Conservation (phyloP, 2,888 invertebrate genomes). For the Alitta virens region DNA sequence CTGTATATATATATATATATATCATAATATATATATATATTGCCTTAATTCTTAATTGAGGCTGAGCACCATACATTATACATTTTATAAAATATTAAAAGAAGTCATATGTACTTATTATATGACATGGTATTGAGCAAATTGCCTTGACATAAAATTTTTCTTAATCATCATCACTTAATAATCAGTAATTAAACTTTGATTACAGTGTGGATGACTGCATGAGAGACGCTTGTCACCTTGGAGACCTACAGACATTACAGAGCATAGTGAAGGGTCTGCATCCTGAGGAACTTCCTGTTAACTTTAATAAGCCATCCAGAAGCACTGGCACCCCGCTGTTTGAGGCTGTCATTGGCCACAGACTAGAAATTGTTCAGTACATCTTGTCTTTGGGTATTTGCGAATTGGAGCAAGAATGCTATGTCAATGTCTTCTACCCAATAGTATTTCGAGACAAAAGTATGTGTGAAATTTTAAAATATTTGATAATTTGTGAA, state of each 20-base stretch:
- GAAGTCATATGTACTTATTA: too few relatives aligned
- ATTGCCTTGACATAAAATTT: too few relatives aligned
- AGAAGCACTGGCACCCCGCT: slow-evolving; percentile 20
- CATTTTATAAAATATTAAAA: too few relatives aligned
- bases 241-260: slow-evolving; percentile 17
- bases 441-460: slow-evolving; percentile 24
- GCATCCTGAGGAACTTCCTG: neutral
- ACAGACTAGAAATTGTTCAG: slow-evolving; percentile 2
- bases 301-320: slow-evolving; percentile 11
- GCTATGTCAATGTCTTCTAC: slow-evolving; percentile 20
- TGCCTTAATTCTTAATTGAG: too few relatives aligned
- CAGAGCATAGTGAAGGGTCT: slow-evolving; percentile 7
- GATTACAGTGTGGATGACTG: slow-evolving; percentile 17
- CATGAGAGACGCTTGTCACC: slow-evolving; percentile 21
- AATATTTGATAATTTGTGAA: too few relatives aligned
- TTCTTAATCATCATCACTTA: too few relatives aligned
- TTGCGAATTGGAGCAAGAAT: slow-evolving; percentile 19
- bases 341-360: slow-evolving; percentile 20
- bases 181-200: neutral
- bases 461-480: neutral
- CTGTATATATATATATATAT: too few relatives aligned
- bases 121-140: too few relatives aligned
- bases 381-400: slow-evolving; percentile 9
- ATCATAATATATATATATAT: too few relatives aligned
- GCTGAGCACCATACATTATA: too few relatives aligned